Base-by-base conservation (phyloP, 2,888 invertebrate species). In the Anoncus sp. region DNA sequence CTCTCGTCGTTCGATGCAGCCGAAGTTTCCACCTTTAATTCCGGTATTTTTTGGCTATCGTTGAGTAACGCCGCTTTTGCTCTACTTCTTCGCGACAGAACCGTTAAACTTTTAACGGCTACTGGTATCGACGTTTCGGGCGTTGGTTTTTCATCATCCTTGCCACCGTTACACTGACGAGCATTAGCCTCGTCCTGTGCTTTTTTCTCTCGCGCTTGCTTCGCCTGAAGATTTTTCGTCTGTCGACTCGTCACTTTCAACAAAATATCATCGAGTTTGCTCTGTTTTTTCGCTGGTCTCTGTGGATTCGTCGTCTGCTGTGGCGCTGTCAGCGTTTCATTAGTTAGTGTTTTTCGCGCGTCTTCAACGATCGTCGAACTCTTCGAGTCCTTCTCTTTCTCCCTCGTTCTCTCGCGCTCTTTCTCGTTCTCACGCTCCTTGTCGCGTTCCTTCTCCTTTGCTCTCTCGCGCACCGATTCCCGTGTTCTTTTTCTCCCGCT, bases 191-290 rank as follows among this genome's bases (percentile, higher is more conserved):
- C 87, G 7, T 88, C 86, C 31, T 71, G 49, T 3, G 69, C 72
- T 65, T 87, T 88, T 66, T 86, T 88, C 59, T 91, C 90, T 16
- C 89, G 88, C 5, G 85, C 84, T 51, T 88, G 87, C 72, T 89
- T 87, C 10, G 87, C 83, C 55, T 87, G 88, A 20, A 87, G 72
- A 47, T 85, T 85, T 71, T 90, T 91, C 3, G 87, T 84, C 65
- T 90, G 90, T 7, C 88, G 84, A 57, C 82, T 90, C n/a, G 90
- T 89, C 0, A 91, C 90, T 67, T 91, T 91, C 74, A 87, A 69
- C 40, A 91, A 69, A 75, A 91, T 89, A 10, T 91, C 90, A 47
- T 91, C 91, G 0, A 91, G 81, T 71, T 90, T 91, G 51, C 87
- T 90, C 43, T 90, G 90, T 27, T 88, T 89, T 65, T 90, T 91